Evolutionary conservation across 2,113 vertebrate genomes (phyloP).

Genomic region (Anguilla rostrata): DNA sequence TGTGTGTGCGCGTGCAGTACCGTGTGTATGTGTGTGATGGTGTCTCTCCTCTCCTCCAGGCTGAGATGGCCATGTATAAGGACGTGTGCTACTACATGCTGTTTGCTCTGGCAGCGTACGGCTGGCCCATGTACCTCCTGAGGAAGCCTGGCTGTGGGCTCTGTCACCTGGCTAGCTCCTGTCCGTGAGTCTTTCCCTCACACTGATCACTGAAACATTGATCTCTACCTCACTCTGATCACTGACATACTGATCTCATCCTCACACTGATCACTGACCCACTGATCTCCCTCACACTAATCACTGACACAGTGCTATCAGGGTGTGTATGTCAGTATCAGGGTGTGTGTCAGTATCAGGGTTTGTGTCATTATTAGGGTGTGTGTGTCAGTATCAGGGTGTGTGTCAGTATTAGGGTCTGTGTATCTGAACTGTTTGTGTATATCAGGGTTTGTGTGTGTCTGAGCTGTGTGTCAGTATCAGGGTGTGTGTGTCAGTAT

Average conservation of each 20-base stretch:
- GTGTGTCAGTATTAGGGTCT: no score
- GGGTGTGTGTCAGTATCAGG: no score
- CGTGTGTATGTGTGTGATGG: not conserved
- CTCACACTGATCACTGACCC: not conserved
- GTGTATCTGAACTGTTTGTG: no score
- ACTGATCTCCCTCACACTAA: not conserved
- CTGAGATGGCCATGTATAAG: constrained; percentile 95
- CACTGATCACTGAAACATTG: not conserved
- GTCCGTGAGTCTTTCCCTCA: constrained; percentile 80
- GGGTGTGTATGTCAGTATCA: no score
- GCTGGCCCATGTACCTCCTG: constrained; percentile 99
- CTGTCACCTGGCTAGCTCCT: constrained; percentile 91
- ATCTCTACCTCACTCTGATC: constrained; percentile 19
- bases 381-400: no score
- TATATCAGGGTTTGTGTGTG: no score
- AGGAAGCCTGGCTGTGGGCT: constrained; percentile 93
- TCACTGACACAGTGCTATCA: not conserved
- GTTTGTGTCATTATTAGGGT: no score
- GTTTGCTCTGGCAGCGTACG: constrained; percentile 95
- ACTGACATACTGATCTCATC: constrained; percentile 5
- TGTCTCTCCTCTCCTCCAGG: constrained; percentile 65
- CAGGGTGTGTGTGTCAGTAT: no score
- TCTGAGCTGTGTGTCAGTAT: no score
- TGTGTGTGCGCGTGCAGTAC: not conserved
- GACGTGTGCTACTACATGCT: constrained; percentile 99